Base-by-base conservation (phyloP, 2,113 vertebrate genomes). In the Lutjanus erythropterus region DNA sequence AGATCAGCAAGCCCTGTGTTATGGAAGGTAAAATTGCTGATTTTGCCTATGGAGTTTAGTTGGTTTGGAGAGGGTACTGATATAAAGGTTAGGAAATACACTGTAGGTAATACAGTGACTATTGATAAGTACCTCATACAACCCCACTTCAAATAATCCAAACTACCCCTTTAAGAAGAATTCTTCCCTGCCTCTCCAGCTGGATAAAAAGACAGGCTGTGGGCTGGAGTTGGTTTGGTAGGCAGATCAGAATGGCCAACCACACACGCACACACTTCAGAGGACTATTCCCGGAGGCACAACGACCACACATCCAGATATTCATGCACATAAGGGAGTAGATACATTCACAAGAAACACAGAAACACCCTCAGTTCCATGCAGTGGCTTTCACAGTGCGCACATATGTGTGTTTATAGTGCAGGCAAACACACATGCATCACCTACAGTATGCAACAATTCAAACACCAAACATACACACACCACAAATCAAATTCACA, bases 161-260 rank as follows among this genome's bases (percentile, higher is more conserved):
- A n/a, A n/a, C n/a, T n/a, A n/a, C n/a, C n/a, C n/a, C n/a, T 74
- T 85, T 42, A 65, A 49, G 81, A 59, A 27, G 52, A 74, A 77
- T 69, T 71, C 44, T 60, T 81, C 55, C 47, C 75, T 71, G 71
- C 33, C 53, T 78, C 62, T 67, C 41, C 7, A 9, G 1, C 55
- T 65, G 41, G 44, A 82, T 85, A 49, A 83, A 86, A 78, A 72
- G 37, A 73, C n/a, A 9, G 59, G 71, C 56, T 79, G 56, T 50
- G 70, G 77, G 85, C 53, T 77, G 52, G 25, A 79, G 65, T 81
- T 61, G 55, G 41, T 70, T 69, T 86, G 72, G 56, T 67, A 65
- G 39, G 56, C 46, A 83, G 76, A 85, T 84, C 70, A 65, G 71
- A 87, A 70, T 31, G 35, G 73, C 50, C 75, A 71, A 58, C 41